Percentiles rank a stretch among this genome's conserved stretches.
phyloP scores from a whole-genome alignment of 2,888 invertebrate species.

The Calephelis perditalis region DNA sequence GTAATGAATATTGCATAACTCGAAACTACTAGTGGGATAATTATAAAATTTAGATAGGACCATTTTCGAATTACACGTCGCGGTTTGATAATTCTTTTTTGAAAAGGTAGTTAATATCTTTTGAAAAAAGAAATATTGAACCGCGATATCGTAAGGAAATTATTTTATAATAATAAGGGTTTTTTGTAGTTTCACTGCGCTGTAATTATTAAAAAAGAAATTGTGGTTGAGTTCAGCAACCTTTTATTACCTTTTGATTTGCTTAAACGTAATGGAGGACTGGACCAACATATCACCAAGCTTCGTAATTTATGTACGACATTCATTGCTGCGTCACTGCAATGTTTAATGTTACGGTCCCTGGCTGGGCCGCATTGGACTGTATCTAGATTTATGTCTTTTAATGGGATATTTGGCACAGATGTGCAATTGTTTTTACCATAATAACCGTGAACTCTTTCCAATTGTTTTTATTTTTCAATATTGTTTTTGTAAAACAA shows the following conservation, averaged over 20 bases:
- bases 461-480: constrained; percentile 12
- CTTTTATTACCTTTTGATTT: neutral
- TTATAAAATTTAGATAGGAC: no score
- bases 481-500: neutral
- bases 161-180: no score
- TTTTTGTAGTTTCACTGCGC: no score
- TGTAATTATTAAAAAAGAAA: no score
- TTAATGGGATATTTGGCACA: constrained; percentile 30
- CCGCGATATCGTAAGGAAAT: no score
- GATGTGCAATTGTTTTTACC: constrained; percentile 25
- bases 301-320: constrained; percentile 37
- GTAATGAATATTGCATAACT: no score
- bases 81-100: no score
- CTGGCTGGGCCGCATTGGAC: constrained; percentile 32
- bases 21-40: no score
- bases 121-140: no score
- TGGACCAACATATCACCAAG: constrained; percentile 32
- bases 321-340: constrained; percentile 40
- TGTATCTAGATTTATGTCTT: constrained; percentile 35
- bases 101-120: no score
- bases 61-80: no score
- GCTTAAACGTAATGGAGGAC: constrained; percentile 11
- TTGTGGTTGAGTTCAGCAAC: neutral
- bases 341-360: constrained; percentile 34
- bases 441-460: constrained; percentile 13